Evolutionary conservation across 2,797 vertebrate species (phyloP), one percentile per base, ranked within the genome.

Genomic region (Smutsia temminckii): DNA sequence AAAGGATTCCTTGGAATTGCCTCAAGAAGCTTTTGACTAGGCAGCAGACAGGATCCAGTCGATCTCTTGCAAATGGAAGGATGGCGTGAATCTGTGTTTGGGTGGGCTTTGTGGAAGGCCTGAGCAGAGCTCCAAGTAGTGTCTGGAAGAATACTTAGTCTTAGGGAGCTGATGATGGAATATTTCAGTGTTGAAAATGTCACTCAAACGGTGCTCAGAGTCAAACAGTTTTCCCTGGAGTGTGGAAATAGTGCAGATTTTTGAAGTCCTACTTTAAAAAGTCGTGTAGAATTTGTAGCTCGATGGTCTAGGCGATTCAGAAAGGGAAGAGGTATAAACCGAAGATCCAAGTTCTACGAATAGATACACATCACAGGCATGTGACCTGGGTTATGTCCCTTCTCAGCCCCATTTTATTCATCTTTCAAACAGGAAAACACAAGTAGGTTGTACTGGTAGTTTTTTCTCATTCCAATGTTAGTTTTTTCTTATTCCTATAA

Each of bases 1-100:
- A 96, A 95, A 91, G 85, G 91, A 96, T 96, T 97, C 64, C 77
- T 97, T 98, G 96, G 96, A 98, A 97, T 64, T 57, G 89, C 97
- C 95, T 98, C 97, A 97, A 96, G 95, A 97, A 98, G 91, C 95
- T 85, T 93, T 96, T 71, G 94, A 72, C 2, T 46, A 66, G 61
- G 42, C 27, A 91, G 79, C n/a, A 86, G 78, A 88, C 79, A 95
- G 29, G 57, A 42, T 32, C 25, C 20, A 72, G 55, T 51, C 57
- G 51, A 85, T 83, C 81, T 95, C 96, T 75, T 81, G 37, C 51
- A 83, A 61, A 85, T 21, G 42, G 63, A 13, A 89, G 49, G 42
- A 14, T 59, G 16, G 20, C 25, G 12, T 49, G 53, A 18, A 34
- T 46, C 57, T 69, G 13, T 49, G 34, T 16, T 16, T 77, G 55